Percentiles rank a stretch among this genome's conserved stretches.
Evolutionary conservation across 2,797 vertebrate genomes (phyloP).

Genomic region (Neosilurus mollespiculum): DNA sequence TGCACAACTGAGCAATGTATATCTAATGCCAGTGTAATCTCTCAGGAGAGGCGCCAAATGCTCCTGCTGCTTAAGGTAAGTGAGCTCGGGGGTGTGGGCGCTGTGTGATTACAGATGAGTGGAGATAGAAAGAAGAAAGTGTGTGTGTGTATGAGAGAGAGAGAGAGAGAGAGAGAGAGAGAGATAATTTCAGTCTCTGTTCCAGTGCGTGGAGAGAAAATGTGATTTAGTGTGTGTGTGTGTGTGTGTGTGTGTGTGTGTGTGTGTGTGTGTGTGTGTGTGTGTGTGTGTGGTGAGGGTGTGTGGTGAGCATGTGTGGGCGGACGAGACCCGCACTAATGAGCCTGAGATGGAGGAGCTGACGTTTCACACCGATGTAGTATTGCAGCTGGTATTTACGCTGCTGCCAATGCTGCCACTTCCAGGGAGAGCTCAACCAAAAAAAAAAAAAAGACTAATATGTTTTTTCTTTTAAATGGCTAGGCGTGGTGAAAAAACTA

Average conservation of each 20-base stretch:
- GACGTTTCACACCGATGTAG: conserved; percentile 29
- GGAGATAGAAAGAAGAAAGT: background rate
- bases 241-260: background rate
- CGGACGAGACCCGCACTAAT: conserved; percentile 36
- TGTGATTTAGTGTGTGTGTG: conserved; percentile 35
- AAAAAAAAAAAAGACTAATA: background rate
- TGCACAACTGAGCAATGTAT: conserved; percentile 22
- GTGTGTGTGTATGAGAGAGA: conserved; percentile 4
- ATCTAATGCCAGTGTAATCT: conserved; percentile 35
- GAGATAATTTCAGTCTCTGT: conserved; percentile 40
- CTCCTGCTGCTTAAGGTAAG: conserved; percentile 39
- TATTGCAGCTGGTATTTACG: conserved; percentile 30
- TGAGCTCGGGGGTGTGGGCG: conserved; percentile 36
- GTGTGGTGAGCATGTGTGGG: conserved; percentile 31
- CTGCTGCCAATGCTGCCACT: conserved; percentile 13
- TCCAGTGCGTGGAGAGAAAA: conserved; percentile 40
- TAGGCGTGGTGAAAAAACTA: background rate
- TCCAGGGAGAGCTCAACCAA: conserved; percentile 18
- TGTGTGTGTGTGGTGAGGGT: conserved; percentile 2
- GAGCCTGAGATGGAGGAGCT: conserved; percentile 42
- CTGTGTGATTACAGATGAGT: conserved; percentile 39
- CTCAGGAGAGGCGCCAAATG: conserved; percentile 25
- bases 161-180: conserved; percentile 6
- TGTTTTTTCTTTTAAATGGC: background rate
- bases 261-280: conserved; percentile 1